These are phyloP conservation scores for Hucho hucho DNA, from an alignment of 2,113 vertebrate genomes.

Conservation along the genomic window DNA sequence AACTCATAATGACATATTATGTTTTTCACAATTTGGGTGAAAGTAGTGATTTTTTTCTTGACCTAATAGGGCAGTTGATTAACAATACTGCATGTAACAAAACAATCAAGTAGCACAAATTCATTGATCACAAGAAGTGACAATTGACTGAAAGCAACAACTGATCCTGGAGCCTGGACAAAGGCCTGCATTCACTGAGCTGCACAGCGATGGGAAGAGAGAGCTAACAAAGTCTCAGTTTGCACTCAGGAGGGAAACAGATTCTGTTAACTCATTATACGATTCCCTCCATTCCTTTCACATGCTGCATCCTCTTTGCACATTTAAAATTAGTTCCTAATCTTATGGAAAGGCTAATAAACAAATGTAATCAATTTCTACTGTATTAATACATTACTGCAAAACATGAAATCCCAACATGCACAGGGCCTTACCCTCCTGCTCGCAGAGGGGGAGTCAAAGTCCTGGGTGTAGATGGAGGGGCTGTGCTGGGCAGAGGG, in stretches of 20 bases:
- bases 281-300: too few relatives aligned
- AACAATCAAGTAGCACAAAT: not conserved
- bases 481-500: conserved; percentile 20
- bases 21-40: too few relatives aligned
- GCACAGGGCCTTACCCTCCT: conserved; percentile 73
- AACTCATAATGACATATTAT: not conserved
- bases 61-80: not conserved
- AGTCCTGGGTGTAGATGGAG: conserved; percentile 77
- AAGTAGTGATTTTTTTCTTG: not conserved
- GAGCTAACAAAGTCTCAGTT: not conserved
- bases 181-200: not conserved
- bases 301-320: too few relatives aligned
- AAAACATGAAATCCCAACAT: not conserved
- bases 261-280: too few relatives aligned
- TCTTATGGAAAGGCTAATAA: too few relatives aligned
- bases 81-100: not conserved
- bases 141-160: not conserved
- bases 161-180: not conserved
- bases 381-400: too few relatives aligned
- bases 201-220: not conserved
- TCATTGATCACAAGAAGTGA: not conserved
- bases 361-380: too few relatives aligned
- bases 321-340: too few relatives aligned
- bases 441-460: conserved; percentile 70
- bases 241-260: too few relatives aligned